A percentile compares a stretch with the other conserved stretches of the same genome.
Evolutionary conservation across 2,797 vertebrate species (phyloP).

Genomic region (Merluccius polli): DNA sequence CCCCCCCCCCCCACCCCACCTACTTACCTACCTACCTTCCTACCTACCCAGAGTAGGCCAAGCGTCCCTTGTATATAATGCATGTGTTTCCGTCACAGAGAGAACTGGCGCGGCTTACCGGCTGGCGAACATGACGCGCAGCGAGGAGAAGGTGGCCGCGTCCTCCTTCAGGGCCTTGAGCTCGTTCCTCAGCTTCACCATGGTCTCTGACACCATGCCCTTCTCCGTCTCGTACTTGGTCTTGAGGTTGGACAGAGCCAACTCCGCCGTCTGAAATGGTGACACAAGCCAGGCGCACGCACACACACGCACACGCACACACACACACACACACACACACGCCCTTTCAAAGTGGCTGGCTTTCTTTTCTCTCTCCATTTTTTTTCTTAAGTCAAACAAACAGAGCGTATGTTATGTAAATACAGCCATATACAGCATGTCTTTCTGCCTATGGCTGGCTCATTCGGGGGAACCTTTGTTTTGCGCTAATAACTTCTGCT

Average conservation of each 20-base stretch:
- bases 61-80: not conserved
- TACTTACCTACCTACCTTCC: too few species aligned
- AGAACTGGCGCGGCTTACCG: constrained; percentile 61
- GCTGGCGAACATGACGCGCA: constrained; percentile 83
- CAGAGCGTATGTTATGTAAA: not conserved
- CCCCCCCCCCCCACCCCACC: too few species aligned
- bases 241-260: constrained; percentile 83
- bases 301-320: too few species aligned
- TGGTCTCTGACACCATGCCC: constrained; percentile 79
- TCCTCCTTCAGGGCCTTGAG: constrained; percentile 85
- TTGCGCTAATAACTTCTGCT: not conserved
- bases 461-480: not conserved
- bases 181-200: constrained; percentile 83
- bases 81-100: not conserved
- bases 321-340: not conserved
- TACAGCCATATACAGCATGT: not conserved
- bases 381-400: not conserved
- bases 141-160: constrained; percentile 83
- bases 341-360: not conserved
- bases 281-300: not conserved
- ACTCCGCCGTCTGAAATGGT: constrained; percentile 76
- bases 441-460: not conserved
- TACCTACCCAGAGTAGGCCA: not conserved
- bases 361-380: not conserved
- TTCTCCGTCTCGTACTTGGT: constrained; percentile 86